Percentiles rank a stretch among this genome's conserved stretches.
phyloP scores from a whole-genome alignment of 2,888 invertebrate species.

The Noctua comes region DNA sequence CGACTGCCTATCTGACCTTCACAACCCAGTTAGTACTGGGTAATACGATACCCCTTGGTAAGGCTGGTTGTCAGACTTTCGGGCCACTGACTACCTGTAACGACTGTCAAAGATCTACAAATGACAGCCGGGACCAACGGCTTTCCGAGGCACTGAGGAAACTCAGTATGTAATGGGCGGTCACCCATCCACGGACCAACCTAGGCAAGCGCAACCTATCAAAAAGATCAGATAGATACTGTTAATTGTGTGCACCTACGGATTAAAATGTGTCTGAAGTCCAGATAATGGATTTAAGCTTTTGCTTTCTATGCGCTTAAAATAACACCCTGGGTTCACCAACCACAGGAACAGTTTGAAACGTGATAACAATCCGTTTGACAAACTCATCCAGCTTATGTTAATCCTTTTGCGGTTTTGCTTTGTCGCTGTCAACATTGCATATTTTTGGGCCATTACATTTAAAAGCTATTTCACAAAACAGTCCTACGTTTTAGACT shows the following conservation, averaged over 20 bases:
- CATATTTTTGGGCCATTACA: not conserved
- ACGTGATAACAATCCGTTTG: conserved; percentile 7
- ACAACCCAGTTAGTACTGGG: no score
- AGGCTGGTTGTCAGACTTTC: no score
- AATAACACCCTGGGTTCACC: not conserved
- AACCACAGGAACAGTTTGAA: not conserved
- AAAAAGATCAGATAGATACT: not conserved
- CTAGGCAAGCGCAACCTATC: no score
- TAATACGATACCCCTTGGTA: no score
- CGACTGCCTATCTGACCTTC: no score
- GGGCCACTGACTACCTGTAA: no score
- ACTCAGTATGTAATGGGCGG: no score
- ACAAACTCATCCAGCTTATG: not conserved
- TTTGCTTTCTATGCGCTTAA: not conserved
- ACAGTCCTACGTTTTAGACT: not conserved
- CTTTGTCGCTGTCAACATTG: not conserved
- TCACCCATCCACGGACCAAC: no score
- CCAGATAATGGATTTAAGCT: not conserved
- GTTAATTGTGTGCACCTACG: not conserved
- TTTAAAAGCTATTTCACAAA: not conserved
- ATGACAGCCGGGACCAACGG: no score
- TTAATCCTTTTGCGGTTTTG: conserved; percentile 6
- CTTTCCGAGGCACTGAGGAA: no score
- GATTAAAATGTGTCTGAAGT: not conserved
- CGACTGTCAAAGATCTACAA: no score